Evolutionary conservation across 1,140 invertebrate genomes (phyloP).

Genomic region (Camponotus pennsylvanicus): DNA sequence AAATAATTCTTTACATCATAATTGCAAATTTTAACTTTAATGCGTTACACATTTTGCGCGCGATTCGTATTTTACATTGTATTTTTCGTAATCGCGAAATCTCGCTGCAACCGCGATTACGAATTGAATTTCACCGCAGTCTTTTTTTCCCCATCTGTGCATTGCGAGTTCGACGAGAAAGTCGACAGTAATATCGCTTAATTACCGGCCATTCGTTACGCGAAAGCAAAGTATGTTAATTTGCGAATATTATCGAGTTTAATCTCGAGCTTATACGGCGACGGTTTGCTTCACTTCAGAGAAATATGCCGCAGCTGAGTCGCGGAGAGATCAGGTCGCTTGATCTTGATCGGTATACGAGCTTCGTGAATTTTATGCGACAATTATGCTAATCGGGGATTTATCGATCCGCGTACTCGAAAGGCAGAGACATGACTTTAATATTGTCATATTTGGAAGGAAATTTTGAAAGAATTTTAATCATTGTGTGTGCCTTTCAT

Average conservation of each 20-base stretch:
- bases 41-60: not conserved
- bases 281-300: constrained; percentile 22
- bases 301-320: constrained; percentile 63
- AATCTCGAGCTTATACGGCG: constrained; percentile 20
- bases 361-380: constrained; percentile 47
- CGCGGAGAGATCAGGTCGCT: constrained; percentile 30
- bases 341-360: constrained; percentile 40
- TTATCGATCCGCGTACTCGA: not conserved
- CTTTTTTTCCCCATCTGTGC: not conserved
- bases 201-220: constrained; percentile 43
- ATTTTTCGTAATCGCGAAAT: not conserved
- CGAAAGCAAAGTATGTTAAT: constrained; percentile 47
- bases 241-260: constrained; percentile 54
- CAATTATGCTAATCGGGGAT: constrained; percentile 63
- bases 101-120: not conserved
- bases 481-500: not conserved
- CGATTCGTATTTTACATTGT: not conserved
- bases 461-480: not conserved
- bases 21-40: constrained; percentile 10
- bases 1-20: not conserved
- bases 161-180: not conserved
- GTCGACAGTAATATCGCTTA: not conserved
- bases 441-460: not conserved
- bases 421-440: not conserved
- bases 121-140: not conserved